Evolutionary conservation across 2,888 invertebrate genomes (phyloP).

Genomic region (Dolichomitus sp.): DNA sequence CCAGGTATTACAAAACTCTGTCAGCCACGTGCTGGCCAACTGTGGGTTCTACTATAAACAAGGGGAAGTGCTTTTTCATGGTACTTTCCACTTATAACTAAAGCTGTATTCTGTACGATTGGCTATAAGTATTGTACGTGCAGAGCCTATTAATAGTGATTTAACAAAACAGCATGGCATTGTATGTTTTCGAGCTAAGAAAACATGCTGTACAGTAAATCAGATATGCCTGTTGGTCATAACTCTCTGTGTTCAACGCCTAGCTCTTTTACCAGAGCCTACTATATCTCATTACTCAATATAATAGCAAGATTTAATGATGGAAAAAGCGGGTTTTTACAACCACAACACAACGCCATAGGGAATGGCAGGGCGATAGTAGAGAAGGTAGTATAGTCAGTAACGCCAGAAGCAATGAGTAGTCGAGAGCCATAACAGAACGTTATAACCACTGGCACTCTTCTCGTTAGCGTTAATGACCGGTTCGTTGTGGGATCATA

Average conservation of each 20-base stretch:
- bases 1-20: conserved; percentile 11
- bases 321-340: conserved; percentile 12
- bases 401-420: conserved; percentile 14
- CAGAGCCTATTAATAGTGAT: conserved; percentile 2
- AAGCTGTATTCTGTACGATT: not conserved
- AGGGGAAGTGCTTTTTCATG: conserved; percentile 17
- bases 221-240: conserved; percentile 7
- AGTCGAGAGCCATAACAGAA: conserved; percentile 49
- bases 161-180: not conserved
- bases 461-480: conserved; percentile 64
- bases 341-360: not conserved
- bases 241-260: conserved; percentile 13
- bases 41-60: conserved; percentile 11
- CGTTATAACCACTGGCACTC: conserved; percentile 54
- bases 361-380: not conserved
- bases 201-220: conserved; percentile 3
- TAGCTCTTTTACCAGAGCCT: not conserved
- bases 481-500: conserved; percentile 9
- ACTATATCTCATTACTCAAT: conserved; percentile 3
- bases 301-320: conserved; percentile 16
- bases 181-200: conserved; percentile 8
- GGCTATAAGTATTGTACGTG: not conserved
- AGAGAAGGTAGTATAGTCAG: not conserved
- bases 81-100: not conserved
- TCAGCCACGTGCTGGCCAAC: not conserved